Evolutionary conservation across 64 coral and sea anemone genomes (phyloP).

Genomic region (Montipora capricornis): DNA sequence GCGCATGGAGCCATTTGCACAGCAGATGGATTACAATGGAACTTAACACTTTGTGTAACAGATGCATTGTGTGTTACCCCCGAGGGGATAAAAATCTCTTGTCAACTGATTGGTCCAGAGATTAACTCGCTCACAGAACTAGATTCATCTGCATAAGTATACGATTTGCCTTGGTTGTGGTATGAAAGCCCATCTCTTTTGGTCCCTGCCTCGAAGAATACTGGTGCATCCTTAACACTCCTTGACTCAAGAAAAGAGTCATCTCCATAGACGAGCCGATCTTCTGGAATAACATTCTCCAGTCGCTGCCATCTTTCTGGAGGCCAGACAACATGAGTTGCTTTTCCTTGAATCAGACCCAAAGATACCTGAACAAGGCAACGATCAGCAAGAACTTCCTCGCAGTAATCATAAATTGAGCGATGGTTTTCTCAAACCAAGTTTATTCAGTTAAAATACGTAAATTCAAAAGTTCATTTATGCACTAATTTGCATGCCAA

Average conservation of each 20-base stretch:
- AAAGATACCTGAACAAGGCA: slow-evolving; percentile 66
- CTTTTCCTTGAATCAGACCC: slow-evolving; percentile 87
- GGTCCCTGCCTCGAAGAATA: not conserved
- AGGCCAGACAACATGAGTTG: slow-evolving; percentile 91
- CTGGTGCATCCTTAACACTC: not conserved
- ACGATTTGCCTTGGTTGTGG: not conserved
- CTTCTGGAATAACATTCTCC: slow-evolving; percentile 37
- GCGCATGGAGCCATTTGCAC: no score
- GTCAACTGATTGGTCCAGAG: not conserved
- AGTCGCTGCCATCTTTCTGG: slow-evolving; percentile 79
- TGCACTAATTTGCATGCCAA: no score
- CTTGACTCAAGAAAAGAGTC: not conserved
- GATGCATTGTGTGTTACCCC: no score
- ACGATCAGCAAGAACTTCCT: not conserved
- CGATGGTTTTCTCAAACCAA: no score
- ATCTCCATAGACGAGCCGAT: not conserved
- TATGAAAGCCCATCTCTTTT: not conserved
- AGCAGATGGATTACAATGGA: no score
- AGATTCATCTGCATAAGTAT: not conserved
- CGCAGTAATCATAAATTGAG: not conserved
- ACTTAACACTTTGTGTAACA: no score
- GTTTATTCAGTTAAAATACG: no score
- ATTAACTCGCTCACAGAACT: slow-evolving; percentile 9
- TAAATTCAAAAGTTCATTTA: no score
- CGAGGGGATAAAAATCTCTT: not conserved